Base-by-base conservation (phyloP, 2,888 invertebrate genomes). In the Dicranocentrus wangi region DNA sequence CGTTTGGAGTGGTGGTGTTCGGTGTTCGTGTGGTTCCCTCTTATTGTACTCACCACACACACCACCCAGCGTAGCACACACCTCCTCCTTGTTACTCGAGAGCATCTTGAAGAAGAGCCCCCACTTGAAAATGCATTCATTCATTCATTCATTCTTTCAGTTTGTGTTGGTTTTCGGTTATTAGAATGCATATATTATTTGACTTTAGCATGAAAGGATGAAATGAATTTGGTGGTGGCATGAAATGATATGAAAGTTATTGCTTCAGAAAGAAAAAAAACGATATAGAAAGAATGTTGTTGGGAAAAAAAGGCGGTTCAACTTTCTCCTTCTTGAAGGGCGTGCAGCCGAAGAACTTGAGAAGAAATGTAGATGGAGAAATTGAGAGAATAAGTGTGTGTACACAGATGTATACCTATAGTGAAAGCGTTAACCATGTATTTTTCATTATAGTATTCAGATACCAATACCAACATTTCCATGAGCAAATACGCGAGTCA, bases 271-370 rank as follows among this genome's bases (percentile, higher is more conserved):
- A 42, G 55, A 58, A 69, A n/a, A n/a, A n/a, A 70, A 51, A 51
- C 7, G n/a, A 27, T 23, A 47, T 47, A 32, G 23, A 25, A 53
- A 55, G 42, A 58, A 27, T 17, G 32, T 42, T n/a, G n/a, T n/a
- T n/a, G n/a, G n/a, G 39, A 21, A 19, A 75, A 58, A 55, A 21
- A 71, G 58, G 32, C 51, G 65, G 66, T 66, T 71, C 23, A 66
- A 66, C 79, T 72, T 79, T 79, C 58, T 47, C 66, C 60, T 72
- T 79, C 25, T 17, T 72, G 60, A 72, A 79, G 71, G 71, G 65
- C 65, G 66, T 71, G 55, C 23, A 65, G 55, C 68, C 32, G n/a
- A 63, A 69, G 28, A 51, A 72, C 72, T 28, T n/a, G n/a, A n/a
- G n/a, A n/a, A n/a, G n/a, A n/a, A n/a, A n/a, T n/a, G n/a, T n/a